Evolutionary conservation across 1,140 invertebrate species (phyloP), one percentile per base, ranked within the genome.

Genomic region (Hylaeus volcanicus): DNA sequence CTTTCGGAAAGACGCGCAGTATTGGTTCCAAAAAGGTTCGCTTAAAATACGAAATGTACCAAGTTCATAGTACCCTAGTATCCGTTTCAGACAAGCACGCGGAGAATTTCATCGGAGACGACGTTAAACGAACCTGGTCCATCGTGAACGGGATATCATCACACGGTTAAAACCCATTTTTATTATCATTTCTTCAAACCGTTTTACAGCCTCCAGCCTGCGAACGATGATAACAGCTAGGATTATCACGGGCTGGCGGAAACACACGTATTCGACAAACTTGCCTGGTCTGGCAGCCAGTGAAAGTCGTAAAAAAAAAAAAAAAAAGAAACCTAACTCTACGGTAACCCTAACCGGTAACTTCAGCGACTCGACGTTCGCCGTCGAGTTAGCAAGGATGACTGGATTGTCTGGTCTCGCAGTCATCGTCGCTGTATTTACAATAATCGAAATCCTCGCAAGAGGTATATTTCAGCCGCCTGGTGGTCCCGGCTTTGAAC

Each of bases 361-460:
- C 53, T 55, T 55, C 8, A 26, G 26, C 26, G 53, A 11, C 53
- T 55, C 11, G 5, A 5, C 45, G 45, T 48, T 51, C 51, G 51
- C 51, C 6, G 51, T 26, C 26, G 26, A 26, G 6, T 51, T 11
- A 39, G 8, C 1, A 9, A 6, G 6, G 15, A 5, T 8, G 26
- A n/a, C 37, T 60, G 6, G 14, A 26, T 4, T 3, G 4, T 6
- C 6, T 26, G 0, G 15, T 1, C 0, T 78, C 56, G 12, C 14
- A 6, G 2, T 79, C 77, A 0, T 79, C 77, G 77, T 79, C 70
- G 77, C 70, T 74, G 77, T 14, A 65, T 11, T 8, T 39, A 2
- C 26, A 70, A 11, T 60, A 48, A 9, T 15, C 3, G 0, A 68
- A 41, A 2, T 73, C 69, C 12, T 74, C 56, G 11, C 79, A 65